Evolutionary conservation across 2,113 vertebrate genomes (phyloP), one percentile per base, ranked within the genome.

Genomic region (Psilopogon haemacephalus): DNA sequence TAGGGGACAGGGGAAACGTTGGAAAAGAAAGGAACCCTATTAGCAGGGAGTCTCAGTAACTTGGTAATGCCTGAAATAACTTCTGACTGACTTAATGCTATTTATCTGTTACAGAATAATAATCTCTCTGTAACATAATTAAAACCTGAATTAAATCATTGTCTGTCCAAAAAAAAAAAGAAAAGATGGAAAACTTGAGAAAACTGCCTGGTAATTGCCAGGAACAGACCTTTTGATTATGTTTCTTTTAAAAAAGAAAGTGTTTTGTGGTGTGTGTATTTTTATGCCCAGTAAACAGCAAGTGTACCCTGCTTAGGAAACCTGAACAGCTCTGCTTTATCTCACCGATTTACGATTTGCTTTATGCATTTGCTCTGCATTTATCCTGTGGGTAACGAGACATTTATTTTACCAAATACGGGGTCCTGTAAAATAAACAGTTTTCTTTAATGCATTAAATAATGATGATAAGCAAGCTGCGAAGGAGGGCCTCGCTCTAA

Each of bases 41-140:
- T 92, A 85, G 84, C 75, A 44, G 87, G 89, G 60, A 71, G 65
- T 18, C 75, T 70, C 48, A 15, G 56, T 85, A 40, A 60, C 75
- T 77, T 75, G 48, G 37, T 89, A 84, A 65, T 71, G 83, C 91
- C 69, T 88, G 83, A 74, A 94, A 88, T 86, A 84, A 60, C 75
- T 92, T 91, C 27, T 78, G 40, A 81, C 33, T 74, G 75, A 69
- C 69, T 85, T 67, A 30, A 89, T 86, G 75, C 54, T 95, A 14
- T 93, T 94, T 96, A 92, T 89, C 75, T 89, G 74, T 80, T 89
- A 68, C 20, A 3, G 72, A 87, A 83, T 68, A 76, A 83, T 87
- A 42, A 89, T 89, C 50, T 83, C 70, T 44, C 46, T 80, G 60
- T 88, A 92, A 64, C 58, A 5, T 85, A 92, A 92, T 89, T 85